Conservation (phyloP, 2,888 invertebrate species). For the Melanotus villosus region DNA sequence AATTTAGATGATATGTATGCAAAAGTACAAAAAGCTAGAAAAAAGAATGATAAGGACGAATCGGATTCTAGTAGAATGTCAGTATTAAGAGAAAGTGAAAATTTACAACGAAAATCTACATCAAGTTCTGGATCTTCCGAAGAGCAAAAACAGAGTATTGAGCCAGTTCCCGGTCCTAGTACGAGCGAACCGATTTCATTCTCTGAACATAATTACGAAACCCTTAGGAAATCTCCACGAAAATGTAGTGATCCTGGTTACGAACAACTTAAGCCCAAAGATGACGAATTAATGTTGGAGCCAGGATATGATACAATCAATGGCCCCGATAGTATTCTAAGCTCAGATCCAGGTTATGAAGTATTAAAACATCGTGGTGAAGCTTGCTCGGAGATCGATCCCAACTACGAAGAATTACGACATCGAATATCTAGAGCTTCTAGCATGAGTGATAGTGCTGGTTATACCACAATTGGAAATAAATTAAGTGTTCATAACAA, state of each 20-base stretch:
- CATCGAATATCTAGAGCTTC: constrained; percentile 68
- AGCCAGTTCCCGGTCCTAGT: background rate
- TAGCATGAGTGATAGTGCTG: constrained; percentile 58
- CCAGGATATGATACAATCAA: constrained; percentile 67
- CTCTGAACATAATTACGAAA: constrained; percentile 75
- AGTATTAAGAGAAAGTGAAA: constrained; percentile 9
- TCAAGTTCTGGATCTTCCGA: background rate
- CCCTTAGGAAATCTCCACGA: constrained; percentile 68
- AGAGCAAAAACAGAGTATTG: background rate
- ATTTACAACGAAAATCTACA: constrained; percentile 1
- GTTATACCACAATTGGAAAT: constrained; percentile 61
- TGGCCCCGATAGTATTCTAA: constrained; percentile 74
- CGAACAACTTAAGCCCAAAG: constrained; percentile 58
- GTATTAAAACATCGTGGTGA: constrained; percentile 69
- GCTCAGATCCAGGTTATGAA: constrained; percentile 81
- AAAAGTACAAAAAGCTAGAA: constrained; percentile 81
- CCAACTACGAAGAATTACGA: constrained; percentile 85
- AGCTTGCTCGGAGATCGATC: constrained; percentile 73
- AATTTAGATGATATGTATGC: constrained; percentile 93
- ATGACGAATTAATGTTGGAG: constrained; percentile 53
- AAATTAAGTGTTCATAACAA: constrained; percentile 42
- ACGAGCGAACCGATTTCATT: constrained; percentile 1
- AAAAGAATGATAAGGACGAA: constrained; percentile 38
- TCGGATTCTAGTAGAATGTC: background rate
- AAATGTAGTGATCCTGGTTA: constrained; percentile 61